Conservation (phyloP, 2,113 vertebrate genomes). For the Rattus rattus region DNA sequence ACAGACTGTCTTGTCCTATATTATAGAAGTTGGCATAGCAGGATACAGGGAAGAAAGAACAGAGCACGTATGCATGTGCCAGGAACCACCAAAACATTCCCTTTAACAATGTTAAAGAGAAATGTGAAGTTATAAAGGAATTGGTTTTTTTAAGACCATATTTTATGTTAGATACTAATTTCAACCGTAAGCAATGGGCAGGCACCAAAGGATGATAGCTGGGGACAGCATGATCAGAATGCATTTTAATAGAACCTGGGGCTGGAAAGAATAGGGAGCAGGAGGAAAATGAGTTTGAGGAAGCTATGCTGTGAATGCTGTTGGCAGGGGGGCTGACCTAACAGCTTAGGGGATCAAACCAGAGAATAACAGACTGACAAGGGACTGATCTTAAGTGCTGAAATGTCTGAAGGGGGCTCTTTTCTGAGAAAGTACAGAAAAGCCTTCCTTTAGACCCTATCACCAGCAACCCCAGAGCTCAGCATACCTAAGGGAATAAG, state of each 20-base stretch:
- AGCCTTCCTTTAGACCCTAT: neutral
- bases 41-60: neutral
- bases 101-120: neutral
- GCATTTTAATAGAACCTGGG: neutral
- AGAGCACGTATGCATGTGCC: no score
- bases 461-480: neutral
- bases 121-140: neutral
- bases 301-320: neutral
- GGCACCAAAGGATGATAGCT: neutral
- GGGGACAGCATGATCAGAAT: neutral
- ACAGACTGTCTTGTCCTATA: neutral
- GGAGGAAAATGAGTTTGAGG: neutral
- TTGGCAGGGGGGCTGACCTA: neutral
- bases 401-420: neutral
- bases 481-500: neutral
- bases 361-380: neutral
- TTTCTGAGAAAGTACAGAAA: neutral
- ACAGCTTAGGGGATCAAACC: neutral
- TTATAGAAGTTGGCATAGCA: neutral
- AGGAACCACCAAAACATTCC: neutral
- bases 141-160: neutral
- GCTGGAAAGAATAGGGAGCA: neutral
- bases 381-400: neutral
- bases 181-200: neutral
- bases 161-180: neutral